Percentiles rank a stretch among this genome's conserved stretches.
phyloP scores from a whole-genome alignment of 2,113 vertebrate species.

The Heterotis niloticus region DNA sequence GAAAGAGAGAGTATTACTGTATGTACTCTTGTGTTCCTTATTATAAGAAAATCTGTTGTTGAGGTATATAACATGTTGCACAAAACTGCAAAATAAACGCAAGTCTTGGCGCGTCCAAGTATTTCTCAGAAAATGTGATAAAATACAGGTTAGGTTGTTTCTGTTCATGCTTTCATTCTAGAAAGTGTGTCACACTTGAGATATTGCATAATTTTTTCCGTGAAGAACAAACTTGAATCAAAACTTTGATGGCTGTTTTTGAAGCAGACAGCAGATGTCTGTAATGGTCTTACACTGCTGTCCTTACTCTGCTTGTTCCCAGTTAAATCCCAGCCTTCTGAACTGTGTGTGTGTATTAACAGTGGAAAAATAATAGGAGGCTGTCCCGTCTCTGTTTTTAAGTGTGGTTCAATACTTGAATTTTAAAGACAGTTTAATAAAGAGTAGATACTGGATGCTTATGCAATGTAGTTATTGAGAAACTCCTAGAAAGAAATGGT shows the following conservation, averaged over 20 bases:
- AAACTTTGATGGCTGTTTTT: too few relatives aligned
- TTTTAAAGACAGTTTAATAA: background rate
- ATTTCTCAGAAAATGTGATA: background rate
- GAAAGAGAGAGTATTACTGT: background rate
- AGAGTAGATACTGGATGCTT: background rate
- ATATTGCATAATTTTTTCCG: background rate
- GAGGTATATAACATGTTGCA: too few relatives aligned
- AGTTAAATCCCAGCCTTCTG: too few relatives aligned
- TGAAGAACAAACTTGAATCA: too few relatives aligned
- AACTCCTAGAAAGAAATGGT: background rate
- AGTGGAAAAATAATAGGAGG: too few relatives aligned
- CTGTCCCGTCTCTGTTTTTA: background rate
- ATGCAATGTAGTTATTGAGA: conserved; percentile 1
- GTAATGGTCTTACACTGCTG: too few relatives aligned
- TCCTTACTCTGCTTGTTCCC: too few relatives aligned
- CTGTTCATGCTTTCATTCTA: background rate
- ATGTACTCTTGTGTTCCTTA: conserved; percentile 19
- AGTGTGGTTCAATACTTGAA: background rate
- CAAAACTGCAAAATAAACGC: too few relatives aligned
- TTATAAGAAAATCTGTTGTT: background rate
- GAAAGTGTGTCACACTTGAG: background rate
- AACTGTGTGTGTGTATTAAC: too few relatives aligned
- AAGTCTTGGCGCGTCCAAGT: too few relatives aligned
- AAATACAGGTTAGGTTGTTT: background rate
- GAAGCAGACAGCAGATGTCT: too few relatives aligned